phyloP scores from a whole-genome alignment of 2,797 vertebrate species.

The Lepidocolaptes lacrymiger region DNA sequence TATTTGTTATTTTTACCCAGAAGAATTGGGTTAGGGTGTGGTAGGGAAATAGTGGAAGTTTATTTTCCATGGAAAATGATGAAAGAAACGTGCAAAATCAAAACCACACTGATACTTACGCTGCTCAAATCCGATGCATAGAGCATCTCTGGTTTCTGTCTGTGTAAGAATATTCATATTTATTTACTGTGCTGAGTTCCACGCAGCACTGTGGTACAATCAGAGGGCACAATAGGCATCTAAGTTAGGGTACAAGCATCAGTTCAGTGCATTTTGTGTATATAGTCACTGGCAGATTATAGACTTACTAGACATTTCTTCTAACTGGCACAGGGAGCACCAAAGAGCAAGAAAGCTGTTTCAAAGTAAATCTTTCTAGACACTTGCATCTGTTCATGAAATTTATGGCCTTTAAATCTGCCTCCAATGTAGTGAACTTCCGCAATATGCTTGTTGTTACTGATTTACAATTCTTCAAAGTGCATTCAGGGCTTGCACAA shows the following conservation, averaged over 20 bases:
- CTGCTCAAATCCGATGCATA: not conserved
- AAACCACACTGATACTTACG: not conserved
- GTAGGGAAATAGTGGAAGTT: not conserved
- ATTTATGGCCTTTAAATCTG: not conserved
- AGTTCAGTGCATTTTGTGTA: not conserved
- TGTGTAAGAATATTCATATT: accelerated
- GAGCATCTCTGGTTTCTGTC: not conserved
- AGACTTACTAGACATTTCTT: not conserved
- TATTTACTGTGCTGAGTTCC: not conserved
- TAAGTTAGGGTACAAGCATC: not conserved
- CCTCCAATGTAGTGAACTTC: not conserved
- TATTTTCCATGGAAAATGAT: not conserved
- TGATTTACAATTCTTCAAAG: not conserved
- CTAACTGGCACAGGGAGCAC: not conserved
- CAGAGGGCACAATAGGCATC: not conserved
- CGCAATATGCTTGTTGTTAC: accelerated
- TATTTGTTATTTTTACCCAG: not conserved
- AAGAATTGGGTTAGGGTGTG: not conserved
- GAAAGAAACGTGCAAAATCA: not conserved
- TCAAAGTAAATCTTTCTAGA: not conserved
- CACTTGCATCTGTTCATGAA: not conserved
- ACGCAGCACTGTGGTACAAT: not conserved
- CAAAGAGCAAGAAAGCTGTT: not conserved
- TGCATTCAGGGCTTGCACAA: not conserved
- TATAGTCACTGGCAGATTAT: not conserved